Base-by-base conservation (phyloP, 37 sponge, comb jelly and placozoan species). In the Cladorhizidae sp. region DNA sequence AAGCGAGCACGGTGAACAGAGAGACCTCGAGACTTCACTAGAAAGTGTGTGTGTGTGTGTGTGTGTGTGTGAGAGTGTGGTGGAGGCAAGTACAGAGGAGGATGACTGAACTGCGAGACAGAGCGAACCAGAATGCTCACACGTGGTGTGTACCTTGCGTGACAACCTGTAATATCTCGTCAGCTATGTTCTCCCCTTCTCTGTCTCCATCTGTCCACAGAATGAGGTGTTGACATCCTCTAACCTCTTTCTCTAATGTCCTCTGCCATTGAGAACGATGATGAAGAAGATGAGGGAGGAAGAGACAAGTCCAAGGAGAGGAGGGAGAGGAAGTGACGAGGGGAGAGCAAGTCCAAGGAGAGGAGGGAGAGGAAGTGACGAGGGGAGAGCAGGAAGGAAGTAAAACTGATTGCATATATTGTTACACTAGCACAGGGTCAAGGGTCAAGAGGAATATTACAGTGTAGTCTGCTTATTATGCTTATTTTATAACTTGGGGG, bases 131-230 rank as follows among this genome's bases (percentile, higher is more conserved):
- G 39, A 71, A n/a, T 71, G 23, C 42, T 43, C 26, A 41, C 71
- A 95, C 95, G 90, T 71, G 83, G 54, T 1, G 38, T 64, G 73
- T 45, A 95, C 95, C 93, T 71, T 87, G 54, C 1, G 38, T 64
- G 73, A 94, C 87, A 14, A 97, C 99, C n/a, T 90, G 85, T 5
- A 86, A 73, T 40, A 99, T 94, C 73, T 99, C 97, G 67, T 72
- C 85, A 17, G 92, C 98, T 64, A 99, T 99, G 80, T 92, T 90
- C 85, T 99, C 99, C 51, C 99, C 99, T 64, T 99, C 99, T 78
- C 99, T 89, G 86, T 99, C 99, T 29, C 99, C 88, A 79, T 99
- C 99, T 0, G 97, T 92, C 99, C 99, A 99, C 64, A 99, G 74
- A 15, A 96, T 71, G 6, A 99, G 87, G 67, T 87, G 81, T 35